phyloP scores from a whole-genome alignment of 2,113 vertebrate species.

The Gallinago undulata region DNA sequence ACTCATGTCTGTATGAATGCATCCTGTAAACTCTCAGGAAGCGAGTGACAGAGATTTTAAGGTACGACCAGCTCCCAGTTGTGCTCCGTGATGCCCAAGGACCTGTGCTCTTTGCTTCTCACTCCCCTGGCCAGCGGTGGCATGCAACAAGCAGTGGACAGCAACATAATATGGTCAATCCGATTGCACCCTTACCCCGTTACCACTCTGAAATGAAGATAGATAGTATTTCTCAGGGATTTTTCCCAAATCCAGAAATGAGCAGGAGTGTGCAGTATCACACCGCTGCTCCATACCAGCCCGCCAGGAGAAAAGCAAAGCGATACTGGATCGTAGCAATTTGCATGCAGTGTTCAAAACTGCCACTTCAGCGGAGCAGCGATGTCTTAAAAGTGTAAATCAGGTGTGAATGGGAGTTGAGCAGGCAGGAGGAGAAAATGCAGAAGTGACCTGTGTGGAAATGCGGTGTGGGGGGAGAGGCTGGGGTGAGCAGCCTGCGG shows the following conservation, averaged over 20 bases:
- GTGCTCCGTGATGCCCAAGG: background rate
- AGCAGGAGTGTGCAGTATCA: fast-evolving
- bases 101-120: background rate
- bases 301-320: background rate
- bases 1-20: background rate
- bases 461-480: background rate
- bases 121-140: background rate
- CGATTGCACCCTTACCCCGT: background rate
- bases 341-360: background rate
- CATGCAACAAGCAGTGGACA: background rate
- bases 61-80: background rate
- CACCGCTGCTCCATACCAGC: background rate
- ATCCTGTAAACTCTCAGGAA: background rate
- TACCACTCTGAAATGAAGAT: background rate
- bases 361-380: background rate
- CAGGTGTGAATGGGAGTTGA: background rate
- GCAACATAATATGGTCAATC: background rate
- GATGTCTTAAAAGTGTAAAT: background rate
- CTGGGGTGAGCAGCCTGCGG: background rate
- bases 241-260: background rate
- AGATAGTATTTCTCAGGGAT: background rate
- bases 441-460: background rate
- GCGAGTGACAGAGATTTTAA: background rate
- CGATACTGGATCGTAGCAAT: background rate
- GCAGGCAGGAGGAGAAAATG: background rate